These are phyloP conservation scores for Hypsopygia costalis DNA, from an alignment of 2,888 invertebrate genomes.

Conservation along the genomic window DNA sequence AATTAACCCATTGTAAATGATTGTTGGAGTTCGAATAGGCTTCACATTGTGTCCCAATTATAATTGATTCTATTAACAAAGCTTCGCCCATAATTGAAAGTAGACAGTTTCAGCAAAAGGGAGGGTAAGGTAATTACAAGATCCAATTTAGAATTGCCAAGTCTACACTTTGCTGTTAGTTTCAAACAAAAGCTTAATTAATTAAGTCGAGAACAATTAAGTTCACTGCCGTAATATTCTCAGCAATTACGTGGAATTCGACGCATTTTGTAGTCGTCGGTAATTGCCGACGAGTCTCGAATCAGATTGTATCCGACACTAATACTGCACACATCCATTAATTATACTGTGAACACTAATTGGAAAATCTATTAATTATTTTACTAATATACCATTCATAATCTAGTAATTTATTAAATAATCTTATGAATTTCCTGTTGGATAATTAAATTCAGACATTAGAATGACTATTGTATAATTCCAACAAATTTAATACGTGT, in stretches of 20 bases:
- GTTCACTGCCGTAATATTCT: slow-evolving; percentile 78
- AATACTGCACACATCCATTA: slow-evolving; percentile 70
- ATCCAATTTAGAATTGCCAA: slow-evolving; percentile 81
- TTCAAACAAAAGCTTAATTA: slow-evolving; percentile 81
- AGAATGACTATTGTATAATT: slow-evolving; percentile 5
- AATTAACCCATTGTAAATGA: slow-evolving; percentile 49
- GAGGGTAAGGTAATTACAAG: slow-evolving; percentile 80
- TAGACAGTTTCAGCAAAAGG: slow-evolving; percentile 74
- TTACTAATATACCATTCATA: slow-evolving; percentile 44
- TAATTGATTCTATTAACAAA: slow-evolving; percentile 76
- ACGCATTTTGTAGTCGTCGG: slow-evolving; percentile 73
- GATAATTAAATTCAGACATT: slow-evolving; percentile 11
- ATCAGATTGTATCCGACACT: slow-evolving; percentile 72
- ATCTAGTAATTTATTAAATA: slow-evolving; percentile 30
- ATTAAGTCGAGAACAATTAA: slow-evolving; percentile 81
- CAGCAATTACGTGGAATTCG: slow-evolving; percentile 78
- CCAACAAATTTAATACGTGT: slow-evolving; percentile 3
- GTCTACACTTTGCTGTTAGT: slow-evolving; percentile 81
- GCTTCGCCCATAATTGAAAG: slow-evolving; percentile 77
- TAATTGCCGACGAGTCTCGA: slow-evolving; percentile 69
- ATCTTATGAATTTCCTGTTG: slow-evolving; percentile 15
- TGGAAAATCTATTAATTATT: slow-evolving; percentile 74
- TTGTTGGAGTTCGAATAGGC: slow-evolving; percentile 47
- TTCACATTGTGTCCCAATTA: slow-evolving; percentile 67
- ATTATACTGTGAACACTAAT: slow-evolving; percentile 69